These are phyloP conservation scores for Andrena bicolor DNA, from an alignment of 2,888 invertebrate species.

Conservation along the genomic window DNA sequence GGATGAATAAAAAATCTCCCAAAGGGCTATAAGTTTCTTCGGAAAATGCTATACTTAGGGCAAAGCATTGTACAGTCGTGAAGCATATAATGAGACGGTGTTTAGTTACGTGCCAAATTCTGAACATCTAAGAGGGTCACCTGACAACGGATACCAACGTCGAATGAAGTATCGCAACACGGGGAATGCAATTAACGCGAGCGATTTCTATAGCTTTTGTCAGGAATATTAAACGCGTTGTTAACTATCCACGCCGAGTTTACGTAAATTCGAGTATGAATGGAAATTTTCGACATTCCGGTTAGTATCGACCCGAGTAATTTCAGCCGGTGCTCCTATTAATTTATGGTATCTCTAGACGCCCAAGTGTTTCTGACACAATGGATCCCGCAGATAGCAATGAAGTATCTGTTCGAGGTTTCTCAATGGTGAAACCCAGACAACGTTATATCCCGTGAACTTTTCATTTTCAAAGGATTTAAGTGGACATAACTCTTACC, in stretches of 20 bases:
- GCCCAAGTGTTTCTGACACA: conserved; percentile 19
- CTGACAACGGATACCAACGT: not conserved
- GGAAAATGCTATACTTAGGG: not conserved
- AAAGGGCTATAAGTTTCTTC: too few species aligned
- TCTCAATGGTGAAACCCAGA: not conserved
- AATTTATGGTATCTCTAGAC: conserved; percentile 37
- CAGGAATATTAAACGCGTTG: conserved; percentile 31
- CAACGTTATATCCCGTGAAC: not conserved
- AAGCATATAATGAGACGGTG: not conserved
- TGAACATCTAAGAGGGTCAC: not conserved
- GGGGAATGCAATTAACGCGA: conserved; percentile 50
- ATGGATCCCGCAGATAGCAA: conserved; percentile 23
- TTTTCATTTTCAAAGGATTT: not conserved
- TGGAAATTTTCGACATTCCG: conserved; percentile 52
- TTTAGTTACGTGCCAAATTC: conserved; percentile 6
- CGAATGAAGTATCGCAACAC: conserved; percentile 28
- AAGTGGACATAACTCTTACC: not conserved
- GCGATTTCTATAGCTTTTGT: conserved; percentile 32
- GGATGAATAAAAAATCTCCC: too few species aligned
- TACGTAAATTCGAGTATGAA: conserved; percentile 30
- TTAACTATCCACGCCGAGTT: conserved; percentile 17
- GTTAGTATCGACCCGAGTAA: conserved; percentile 38
- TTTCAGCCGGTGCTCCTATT: conserved; percentile 10
- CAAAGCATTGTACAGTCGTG: not conserved
- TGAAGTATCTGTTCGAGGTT: conserved; percentile 17